Evolutionary conservation across 2,797 vertebrate species (phyloP).

Genomic region (Malurus leucopterus): DNA sequence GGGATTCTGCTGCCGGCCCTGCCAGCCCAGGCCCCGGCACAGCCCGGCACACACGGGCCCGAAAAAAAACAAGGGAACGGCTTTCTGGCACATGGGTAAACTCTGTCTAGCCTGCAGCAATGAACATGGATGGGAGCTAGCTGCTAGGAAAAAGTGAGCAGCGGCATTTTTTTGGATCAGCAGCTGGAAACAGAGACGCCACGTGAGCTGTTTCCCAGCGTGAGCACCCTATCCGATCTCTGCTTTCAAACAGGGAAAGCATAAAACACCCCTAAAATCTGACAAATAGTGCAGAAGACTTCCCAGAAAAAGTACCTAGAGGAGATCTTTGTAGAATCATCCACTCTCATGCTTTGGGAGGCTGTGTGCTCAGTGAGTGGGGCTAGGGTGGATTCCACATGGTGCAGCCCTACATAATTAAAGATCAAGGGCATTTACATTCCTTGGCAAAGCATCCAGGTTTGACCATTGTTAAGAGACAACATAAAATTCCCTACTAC

Average conservation of each 20-base stretch:
- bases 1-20: background rate
- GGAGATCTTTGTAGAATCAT: background rate
- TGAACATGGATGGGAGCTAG: background rate
- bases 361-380: background rate
- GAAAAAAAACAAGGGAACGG: background rate
- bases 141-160: slow-evolving; percentile 2
- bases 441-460: background rate
- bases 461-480: background rate
- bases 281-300: background rate
- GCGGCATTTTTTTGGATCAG: background rate
- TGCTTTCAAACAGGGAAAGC: background rate
- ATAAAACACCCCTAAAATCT: background rate
- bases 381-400: background rate
- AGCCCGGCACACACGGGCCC: fast-evolving
- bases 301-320: background rate
- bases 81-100: background rate
- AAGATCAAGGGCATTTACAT: background rate
- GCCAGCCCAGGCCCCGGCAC: fast-evolving
- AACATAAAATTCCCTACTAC: background rate
- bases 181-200: background rate
- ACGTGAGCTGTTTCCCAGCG: background rate
- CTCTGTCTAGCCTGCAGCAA: background rate
- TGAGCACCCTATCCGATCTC: background rate
- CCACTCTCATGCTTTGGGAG: background rate
- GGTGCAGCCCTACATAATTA: background rate